Evolutionary conservation across 2,888 invertebrate genomes (phyloP).

Genomic region (Nasonia oneida): DNA sequence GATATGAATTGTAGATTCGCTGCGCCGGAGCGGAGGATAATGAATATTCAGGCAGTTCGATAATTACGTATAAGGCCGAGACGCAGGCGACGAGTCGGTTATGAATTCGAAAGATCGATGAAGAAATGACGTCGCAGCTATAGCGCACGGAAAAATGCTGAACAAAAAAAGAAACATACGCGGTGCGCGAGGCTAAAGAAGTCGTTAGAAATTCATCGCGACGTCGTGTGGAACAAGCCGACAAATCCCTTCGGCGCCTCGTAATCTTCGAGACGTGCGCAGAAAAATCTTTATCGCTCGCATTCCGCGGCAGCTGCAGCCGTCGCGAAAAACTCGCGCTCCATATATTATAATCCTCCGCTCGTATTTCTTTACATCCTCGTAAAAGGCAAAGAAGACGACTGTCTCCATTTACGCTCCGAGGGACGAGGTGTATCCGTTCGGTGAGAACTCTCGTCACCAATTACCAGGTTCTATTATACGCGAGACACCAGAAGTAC

Average conservation of each 20-base stretch:
- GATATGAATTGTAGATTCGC: neutral
- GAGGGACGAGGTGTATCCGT: neutral
- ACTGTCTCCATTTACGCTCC: neutral
- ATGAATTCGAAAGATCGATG: no score
- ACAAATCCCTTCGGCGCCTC: neutral
- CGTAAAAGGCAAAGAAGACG: neutral
- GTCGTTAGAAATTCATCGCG: slow-evolving; percentile 13
- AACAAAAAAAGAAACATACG: neutral
- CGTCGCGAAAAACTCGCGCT: neutral
- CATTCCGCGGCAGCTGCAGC: neutral
- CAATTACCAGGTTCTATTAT: neutral
- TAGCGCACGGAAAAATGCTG: neutral
- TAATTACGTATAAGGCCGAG: neutral
- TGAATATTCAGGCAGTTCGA: slow-evolving; percentile 4
- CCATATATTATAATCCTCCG: neutral
- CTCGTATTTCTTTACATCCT: neutral
- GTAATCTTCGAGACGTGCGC: neutral
- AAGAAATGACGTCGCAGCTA: neutral
- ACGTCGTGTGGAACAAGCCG: neutral
- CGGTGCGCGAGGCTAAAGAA: neutral
- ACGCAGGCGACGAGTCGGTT: no score
- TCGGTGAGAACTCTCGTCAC: neutral
- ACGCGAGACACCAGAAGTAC: slow-evolving; percentile 40
- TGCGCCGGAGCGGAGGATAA: neutral
- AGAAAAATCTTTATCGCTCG: slow-evolving; percentile 18